Conservation (phyloP, 2,797 vertebrate genomes). For the Poeciliopsis presidionis region DNA sequence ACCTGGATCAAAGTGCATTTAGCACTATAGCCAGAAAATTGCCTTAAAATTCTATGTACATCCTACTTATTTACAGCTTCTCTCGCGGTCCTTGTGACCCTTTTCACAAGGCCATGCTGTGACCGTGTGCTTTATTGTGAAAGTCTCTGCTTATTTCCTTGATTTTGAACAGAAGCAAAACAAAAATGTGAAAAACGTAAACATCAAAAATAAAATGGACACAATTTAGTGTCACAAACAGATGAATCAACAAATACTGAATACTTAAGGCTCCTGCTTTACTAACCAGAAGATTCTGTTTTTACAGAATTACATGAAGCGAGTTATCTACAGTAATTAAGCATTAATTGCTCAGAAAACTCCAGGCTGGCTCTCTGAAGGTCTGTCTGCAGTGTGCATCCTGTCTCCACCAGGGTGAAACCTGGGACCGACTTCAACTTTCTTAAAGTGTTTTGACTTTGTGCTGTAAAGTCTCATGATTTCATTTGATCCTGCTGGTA, state of each 20-base stretch:
- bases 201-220: neutral
- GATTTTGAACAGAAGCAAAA: neutral
- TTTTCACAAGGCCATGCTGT: neutral
- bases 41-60: neutral
- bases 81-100: no score
- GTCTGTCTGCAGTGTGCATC: neutral
- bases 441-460: neutral
- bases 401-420: neutral
- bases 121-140: neutral
- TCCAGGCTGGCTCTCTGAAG: neutral
- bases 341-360: neutral
- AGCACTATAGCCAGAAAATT: neutral
- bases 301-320: neutral
- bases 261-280: neutral
- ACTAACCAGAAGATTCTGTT: neutral
- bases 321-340: neutral
- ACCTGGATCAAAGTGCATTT: neutral
- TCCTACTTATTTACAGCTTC: neutral
- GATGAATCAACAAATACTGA: neutral
- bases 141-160: neutral
- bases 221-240: neutral
- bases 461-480: neutral
- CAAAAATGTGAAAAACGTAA: neutral
- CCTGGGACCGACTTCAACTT: neutral
- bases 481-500: slow-evolving; percentile 18